Conservation (phyloP, 2,113 vertebrate genomes). For the Microtus montanus region DNA sequence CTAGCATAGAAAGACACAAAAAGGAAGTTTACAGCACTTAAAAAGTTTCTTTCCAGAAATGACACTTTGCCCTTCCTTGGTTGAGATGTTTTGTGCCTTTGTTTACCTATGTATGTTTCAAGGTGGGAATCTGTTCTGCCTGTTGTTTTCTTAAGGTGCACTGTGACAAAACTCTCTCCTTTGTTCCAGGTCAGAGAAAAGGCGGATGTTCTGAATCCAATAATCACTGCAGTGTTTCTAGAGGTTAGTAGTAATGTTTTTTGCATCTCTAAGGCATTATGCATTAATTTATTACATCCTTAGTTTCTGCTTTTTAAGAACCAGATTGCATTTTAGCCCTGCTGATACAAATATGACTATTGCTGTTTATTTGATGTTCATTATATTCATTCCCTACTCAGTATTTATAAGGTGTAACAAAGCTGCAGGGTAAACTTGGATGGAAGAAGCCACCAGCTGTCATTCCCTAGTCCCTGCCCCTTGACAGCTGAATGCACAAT, state of each 20-base stretch:
- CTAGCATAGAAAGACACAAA: background rate
- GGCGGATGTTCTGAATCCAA: conserved; percentile 95
- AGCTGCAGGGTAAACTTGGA: background rate
- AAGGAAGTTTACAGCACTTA: background rate
- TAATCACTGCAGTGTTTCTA: conserved; percentile 97
- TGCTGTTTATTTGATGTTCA: conserved; percentile 38
- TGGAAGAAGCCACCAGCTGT: background rate
- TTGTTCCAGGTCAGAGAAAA: conserved; percentile 92
- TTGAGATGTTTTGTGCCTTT: background rate
- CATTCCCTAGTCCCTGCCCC: background rate
- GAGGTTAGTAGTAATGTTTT: conserved; percentile 90
- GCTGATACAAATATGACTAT: conserved; percentile 44
- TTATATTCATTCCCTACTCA: conserved; percentile 17
- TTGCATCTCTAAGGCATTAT: conserved; percentile 23
- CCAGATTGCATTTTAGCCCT: conserved; percentile 42
- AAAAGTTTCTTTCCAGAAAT: background rate
- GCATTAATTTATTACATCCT: conserved; percentile 29
- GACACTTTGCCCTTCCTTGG: background rate
- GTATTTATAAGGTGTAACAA: conserved; percentile 3
- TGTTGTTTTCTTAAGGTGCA: background rate
- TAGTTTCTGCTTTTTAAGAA: background rate
- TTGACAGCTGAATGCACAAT: background rate
- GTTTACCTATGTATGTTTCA: conserved; percentile 15
- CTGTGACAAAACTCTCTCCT: background rate
- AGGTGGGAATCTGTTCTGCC: background rate